phyloP scores from a whole-genome alignment of 1,140 invertebrate species.

The Macrobrachium nipponense region DNA sequence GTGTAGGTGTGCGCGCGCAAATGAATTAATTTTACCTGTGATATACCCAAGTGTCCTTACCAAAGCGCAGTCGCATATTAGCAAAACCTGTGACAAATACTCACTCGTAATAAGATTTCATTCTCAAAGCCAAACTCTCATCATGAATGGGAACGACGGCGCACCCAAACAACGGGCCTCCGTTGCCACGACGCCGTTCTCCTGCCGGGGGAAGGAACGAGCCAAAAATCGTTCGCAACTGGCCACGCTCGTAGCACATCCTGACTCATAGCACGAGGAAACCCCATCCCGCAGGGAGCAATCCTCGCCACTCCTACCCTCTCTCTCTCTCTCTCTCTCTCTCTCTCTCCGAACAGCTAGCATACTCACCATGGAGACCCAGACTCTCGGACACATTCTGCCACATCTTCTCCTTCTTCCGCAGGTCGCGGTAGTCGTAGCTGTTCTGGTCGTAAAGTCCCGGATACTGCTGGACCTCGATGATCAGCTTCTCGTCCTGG shows the following conservation, averaged over 20 bases:
- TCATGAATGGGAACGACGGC: no score
- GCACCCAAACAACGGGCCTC: no score
- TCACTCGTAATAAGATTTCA: no score
- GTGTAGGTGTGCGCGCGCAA: neutral
- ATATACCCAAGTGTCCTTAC: neutral
- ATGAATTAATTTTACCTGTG: no score
- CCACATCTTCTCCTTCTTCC: slow-evolving; percentile 52
- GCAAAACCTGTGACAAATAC: neutral
- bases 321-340: neutral
- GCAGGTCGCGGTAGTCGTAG: slow-evolving; percentile 44
- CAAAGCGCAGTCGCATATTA: neutral
- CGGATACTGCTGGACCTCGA: slow-evolving; percentile 55
- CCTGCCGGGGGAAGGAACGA: no score
- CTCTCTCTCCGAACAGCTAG: slow-evolving; percentile 13
- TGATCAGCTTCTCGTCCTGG: slow-evolving; percentile 51
- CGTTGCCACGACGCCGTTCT: no score
- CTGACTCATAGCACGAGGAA: no score
- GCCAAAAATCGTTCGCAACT: no score
- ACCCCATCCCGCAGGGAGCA: no score
- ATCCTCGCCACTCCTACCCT: neutral
- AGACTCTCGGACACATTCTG: slow-evolving; percentile 36
- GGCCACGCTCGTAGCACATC: no score
- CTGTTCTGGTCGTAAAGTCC: slow-evolving; percentile 50
- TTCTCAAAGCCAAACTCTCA: no score
- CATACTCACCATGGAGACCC: slow-evolving; percentile 43